These are phyloP conservation scores for Fabriciana adippe DNA, from an alignment of 2,888 invertebrate species.

Conservation along the genomic window DNA sequence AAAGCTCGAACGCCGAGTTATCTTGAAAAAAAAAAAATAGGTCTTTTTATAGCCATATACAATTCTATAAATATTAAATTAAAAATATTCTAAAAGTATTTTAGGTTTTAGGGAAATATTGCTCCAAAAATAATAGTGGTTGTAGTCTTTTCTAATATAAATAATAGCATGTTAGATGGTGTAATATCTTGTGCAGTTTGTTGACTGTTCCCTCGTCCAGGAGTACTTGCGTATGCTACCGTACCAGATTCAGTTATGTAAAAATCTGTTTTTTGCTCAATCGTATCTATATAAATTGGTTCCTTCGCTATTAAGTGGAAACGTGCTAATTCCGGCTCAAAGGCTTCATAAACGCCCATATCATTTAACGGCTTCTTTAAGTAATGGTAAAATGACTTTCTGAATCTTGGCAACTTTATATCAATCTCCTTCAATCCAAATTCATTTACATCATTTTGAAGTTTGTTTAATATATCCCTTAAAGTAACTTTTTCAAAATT, in stretches of 20 bases:
- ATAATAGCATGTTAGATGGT: slow-evolving; percentile 64
- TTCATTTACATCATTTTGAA: slow-evolving; percentile 71
- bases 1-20: too few species aligned
- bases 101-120: slow-evolving; percentile 67
- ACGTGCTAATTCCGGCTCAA: slow-evolving; percentile 79
- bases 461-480: slow-evolving; percentile 70
- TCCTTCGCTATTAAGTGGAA: slow-evolving; percentile 80
- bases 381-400: slow-evolving; percentile 81
- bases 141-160: slow-evolving; percentile 85
- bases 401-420: slow-evolving; percentile 84
- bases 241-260: slow-evolving; percentile 89
- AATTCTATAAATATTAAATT: too few species aligned
- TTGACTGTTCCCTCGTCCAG: slow-evolving; percentile 56
- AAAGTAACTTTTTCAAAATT: slow-evolving; percentile 74
- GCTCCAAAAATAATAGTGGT: slow-evolving; percentile 85
- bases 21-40: too few species aligned
- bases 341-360: slow-evolving; percentile 86
- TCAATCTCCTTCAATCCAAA: slow-evolving; percentile 83
- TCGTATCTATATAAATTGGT: slow-evolving; percentile 81
- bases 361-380: slow-evolving; percentile 80
- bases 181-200: slow-evolving; percentile 51
- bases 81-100: slow-evolving; percentile 46
- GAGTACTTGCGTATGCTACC: slow-evolving; percentile 84
- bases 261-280: slow-evolving; percentile 87
- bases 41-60: not conserved